These are phyloP conservation scores for Eurystomus gularis DNA, from an alignment of 2,113 vertebrate species.

Conservation along the genomic window DNA sequence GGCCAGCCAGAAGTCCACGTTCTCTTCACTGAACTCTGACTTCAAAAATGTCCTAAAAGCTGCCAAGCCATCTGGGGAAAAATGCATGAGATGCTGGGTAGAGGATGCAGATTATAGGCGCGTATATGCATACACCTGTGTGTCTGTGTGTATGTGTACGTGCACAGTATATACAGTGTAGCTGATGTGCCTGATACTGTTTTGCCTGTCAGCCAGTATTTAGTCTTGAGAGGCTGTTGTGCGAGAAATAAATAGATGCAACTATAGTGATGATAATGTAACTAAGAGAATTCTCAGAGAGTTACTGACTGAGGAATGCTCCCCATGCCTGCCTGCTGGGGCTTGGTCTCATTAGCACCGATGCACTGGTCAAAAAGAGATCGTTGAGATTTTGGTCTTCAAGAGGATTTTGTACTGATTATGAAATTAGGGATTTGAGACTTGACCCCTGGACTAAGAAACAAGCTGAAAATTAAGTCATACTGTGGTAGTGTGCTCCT, in stretches of 20 bases:
- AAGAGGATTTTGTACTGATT: background rate
- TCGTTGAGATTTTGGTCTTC: background rate
- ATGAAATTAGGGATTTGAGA: background rate
- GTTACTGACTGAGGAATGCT: background rate
- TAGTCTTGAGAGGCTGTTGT: background rate
- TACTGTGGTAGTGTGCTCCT: background rate
- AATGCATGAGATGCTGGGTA: background rate
- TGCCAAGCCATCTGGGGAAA: slow-evolving; percentile 82
- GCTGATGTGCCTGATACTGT: background rate
- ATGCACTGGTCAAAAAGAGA: background rate
- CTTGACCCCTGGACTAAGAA: background rate
- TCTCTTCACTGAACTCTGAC: slow-evolving; percentile 96
- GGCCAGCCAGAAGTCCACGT: slow-evolving; percentile 92
- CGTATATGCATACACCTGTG: rapidly evolving
- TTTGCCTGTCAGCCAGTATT: background rate
- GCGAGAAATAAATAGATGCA: background rate
- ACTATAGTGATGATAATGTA: background rate
- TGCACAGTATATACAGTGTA: background rate
- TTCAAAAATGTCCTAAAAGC: slow-evolving; percentile 90
- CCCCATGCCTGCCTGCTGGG: background rate
- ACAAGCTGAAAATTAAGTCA: background rate
- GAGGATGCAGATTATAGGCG: background rate
- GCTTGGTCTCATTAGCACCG: background rate
- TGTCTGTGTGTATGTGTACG: rapidly evolving
- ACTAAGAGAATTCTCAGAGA: background rate